These are phyloP conservation scores for Athalia rosae DNA, from an alignment of 2,888 invertebrate genomes.

Conservation along the genomic window DNA sequence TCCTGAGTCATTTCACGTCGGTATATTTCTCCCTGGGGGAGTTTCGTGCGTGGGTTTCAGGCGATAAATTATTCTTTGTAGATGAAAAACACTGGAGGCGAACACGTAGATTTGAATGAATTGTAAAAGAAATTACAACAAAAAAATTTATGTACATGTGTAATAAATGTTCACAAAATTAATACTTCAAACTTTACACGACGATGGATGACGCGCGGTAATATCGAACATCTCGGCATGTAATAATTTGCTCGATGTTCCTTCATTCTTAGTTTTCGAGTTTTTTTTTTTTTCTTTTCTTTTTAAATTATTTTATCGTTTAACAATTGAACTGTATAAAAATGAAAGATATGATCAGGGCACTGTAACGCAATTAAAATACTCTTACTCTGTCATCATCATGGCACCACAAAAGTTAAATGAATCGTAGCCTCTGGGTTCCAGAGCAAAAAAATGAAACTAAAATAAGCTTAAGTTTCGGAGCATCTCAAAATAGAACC, in stretches of 20 bases:
- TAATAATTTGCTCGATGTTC: slow-evolving; percentile 17
- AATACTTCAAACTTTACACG: slow-evolving; percentile 37
- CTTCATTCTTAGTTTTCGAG: slow-evolving; percentile 5
- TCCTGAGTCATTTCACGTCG: too few relatives aligned
- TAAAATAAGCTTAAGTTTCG: slow-evolving; percentile 58
- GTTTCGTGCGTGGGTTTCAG: too few relatives aligned
- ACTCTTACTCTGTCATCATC: slow-evolving; percentile 60
- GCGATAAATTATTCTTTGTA: neutral
- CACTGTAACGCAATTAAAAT: slow-evolving; percentile 31
- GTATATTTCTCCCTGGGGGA: too few relatives aligned
- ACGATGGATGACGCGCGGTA: slow-evolving; percentile 6
- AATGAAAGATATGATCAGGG: neutral
- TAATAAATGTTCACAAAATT: slow-evolving; percentile 15
- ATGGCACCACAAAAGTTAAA: slow-evolving; percentile 48
- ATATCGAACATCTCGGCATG: slow-evolving; percentile 30
- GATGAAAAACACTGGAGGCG: neutral
- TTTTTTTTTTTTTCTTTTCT: neutral
- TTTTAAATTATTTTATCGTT: slow-evolving; percentile 4
- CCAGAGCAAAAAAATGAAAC: slow-evolving; percentile 59
- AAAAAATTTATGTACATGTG: too few relatives aligned
- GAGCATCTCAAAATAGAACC: slow-evolving; percentile 46
- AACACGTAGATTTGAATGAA: slow-evolving; percentile 25
- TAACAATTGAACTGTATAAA: neutral
- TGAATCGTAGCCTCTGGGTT: slow-evolving; percentile 48
- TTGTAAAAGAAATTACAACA: slow-evolving; percentile 13